Percentiles rank a stretch among this genome's conserved stretches.
phyloP scores from a whole-genome alignment of 1,140 invertebrate species.

The Metopolophium dirhodum region DNA sequence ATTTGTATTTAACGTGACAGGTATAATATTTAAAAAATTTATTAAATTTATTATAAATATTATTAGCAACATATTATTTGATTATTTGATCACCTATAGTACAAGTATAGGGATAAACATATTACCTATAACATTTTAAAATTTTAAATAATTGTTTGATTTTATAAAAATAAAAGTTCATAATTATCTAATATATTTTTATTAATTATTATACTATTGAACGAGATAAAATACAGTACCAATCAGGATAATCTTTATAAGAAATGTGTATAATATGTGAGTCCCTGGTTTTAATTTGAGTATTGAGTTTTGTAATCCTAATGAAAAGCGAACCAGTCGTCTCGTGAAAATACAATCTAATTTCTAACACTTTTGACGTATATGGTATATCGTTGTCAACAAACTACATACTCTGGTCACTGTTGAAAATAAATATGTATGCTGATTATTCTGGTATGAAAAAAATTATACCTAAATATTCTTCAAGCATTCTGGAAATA shows the following conservation, averaged over 20 bases:
- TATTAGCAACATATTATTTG: too few species aligned
- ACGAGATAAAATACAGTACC: background rate
- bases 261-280: background rate
- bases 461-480: background rate
- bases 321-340: background rate
- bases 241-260: background rate
- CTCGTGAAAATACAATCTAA: background rate
- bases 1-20: too few species aligned
- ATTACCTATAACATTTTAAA: too few species aligned
- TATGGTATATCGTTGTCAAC: background rate
- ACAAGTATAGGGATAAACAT: too few species aligned
- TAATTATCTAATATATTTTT: background rate
- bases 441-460: background rate
- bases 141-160: background rate
- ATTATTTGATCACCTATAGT: background rate
- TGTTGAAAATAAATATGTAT: background rate
- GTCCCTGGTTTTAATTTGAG: background rate
- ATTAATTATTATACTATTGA: background rate
- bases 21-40: too few species aligned
- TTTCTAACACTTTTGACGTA: background rate
- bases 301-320: background rate
- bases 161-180: background rate
- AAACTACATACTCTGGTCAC: background rate
- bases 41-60: too few species aligned
- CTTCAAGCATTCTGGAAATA: background rate